These are phyloP conservation scores for Drosophila lowei DNA, from an alignment of 1,140 invertebrate species.

Conservation along the genomic window DNA sequence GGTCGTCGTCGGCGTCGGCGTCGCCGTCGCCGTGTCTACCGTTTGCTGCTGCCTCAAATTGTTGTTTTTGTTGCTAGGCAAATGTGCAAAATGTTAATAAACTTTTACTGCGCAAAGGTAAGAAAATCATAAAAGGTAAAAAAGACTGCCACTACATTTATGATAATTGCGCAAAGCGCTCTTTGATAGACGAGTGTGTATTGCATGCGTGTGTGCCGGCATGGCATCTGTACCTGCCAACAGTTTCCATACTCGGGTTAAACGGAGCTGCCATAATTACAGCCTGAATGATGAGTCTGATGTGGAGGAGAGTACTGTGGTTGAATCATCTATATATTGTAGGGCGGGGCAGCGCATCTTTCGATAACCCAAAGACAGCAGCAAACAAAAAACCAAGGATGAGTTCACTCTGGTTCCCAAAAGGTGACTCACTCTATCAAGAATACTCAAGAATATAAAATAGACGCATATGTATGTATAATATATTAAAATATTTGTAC, in stretches of 20 bases:
- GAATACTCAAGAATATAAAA: background rate
- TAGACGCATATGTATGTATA: no score
- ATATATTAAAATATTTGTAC: no score
- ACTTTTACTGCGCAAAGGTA: conserved; percentile 71
- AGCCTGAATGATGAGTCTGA: conserved; percentile 9
- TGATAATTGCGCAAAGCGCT: conserved; percentile 63
- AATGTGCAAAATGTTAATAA: conserved; percentile 79
- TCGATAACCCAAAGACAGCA: conserved; percentile 7
- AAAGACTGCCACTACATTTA: conserved; percentile 66
- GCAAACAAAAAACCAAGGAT: conserved; percentile 10
- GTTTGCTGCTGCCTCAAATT: conserved; percentile 26
- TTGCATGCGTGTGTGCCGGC: background rate
- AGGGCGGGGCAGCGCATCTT: conserved; percentile 28
- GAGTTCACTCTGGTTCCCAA: conserved; percentile 31
- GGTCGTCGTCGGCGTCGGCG: conserved; percentile 66
- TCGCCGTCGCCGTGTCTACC: conserved; percentile 33
- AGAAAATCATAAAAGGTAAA: conserved; percentile 13
- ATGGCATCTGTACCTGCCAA: conserved; percentile 39
- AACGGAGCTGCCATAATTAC: conserved; percentile 9
- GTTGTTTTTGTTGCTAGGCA: conserved; percentile 57
- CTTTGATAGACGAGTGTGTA: conserved; percentile 28
- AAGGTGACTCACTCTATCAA: conserved; percentile 21
- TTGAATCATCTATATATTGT: conserved; percentile 22
- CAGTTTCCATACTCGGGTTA: conserved; percentile 56
- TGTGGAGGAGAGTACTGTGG: conserved; percentile 7